Evolutionary conservation across 1,140 invertebrate species (phyloP).

Genomic region (Anagrus nilaparvatae): DNA sequence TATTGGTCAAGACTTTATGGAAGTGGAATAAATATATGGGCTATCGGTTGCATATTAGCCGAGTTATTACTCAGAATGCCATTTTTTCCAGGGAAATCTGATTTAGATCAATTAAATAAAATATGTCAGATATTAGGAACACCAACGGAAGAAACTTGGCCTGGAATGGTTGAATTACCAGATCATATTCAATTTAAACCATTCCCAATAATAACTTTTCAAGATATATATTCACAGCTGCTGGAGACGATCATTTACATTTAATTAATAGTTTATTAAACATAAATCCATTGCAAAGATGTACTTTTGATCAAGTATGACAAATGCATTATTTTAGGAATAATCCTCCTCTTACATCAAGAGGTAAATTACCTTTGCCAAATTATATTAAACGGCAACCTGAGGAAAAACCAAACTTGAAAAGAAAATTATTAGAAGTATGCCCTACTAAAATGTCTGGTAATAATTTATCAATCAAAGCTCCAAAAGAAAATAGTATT

Average conservation of each 20-base stretch:
- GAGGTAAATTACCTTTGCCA: constrained; percentile 71
- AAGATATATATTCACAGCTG: constrained; percentile 94
- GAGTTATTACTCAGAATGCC: constrained; percentile 87
- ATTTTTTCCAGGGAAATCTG: constrained; percentile 92
- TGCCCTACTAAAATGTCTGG: no score
- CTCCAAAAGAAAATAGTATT: no score
- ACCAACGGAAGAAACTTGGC: constrained; percentile 88
- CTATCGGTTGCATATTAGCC: constrained; percentile 93
- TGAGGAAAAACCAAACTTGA: constrained; percentile 58
- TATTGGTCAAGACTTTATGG: constrained; percentile 94
- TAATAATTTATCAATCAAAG: no score
- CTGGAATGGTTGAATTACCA: constrained; percentile 70
- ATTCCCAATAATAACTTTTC: constrained; percentile 71
- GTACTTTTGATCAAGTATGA: constrained; percentile 68
- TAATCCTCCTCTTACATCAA: constrained; percentile 78
- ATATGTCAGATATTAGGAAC: constrained; percentile 90
- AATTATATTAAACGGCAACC: constrained; percentile 47
- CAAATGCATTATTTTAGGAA: constrained; percentile 81
- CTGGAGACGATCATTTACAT: constrained; percentile 83
- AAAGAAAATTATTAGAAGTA: constrained; percentile 64
- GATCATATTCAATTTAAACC: constrained; percentile 91
- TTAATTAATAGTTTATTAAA: constrained; percentile 70
- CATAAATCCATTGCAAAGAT: constrained; percentile 77
- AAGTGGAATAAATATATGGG: constrained; percentile 97
- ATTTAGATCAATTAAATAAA: constrained; percentile 89